Evolutionary conservation across 2,113 vertebrate species (phyloP).

Genomic region (Vulpes lagopus): DNA sequence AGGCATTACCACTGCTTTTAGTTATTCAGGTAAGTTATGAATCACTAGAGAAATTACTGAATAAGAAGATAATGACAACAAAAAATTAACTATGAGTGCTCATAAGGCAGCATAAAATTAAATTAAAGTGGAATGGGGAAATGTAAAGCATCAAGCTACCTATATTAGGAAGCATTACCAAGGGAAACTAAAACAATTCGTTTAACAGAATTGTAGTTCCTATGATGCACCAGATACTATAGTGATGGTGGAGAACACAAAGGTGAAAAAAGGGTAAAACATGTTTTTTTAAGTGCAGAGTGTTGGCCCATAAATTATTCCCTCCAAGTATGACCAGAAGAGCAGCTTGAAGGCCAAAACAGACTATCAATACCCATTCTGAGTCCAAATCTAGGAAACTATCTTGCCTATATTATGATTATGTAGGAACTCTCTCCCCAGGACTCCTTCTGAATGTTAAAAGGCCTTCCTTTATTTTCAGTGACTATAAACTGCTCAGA

Average conservation of each 20-base stretch:
- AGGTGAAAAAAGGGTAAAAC: slow-evolving; percentile 11
- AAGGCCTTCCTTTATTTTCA: slow-evolving; percentile 75
- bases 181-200: slow-evolving; percentile 6
- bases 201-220: slow-evolving; percentile 34
- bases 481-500: slow-evolving; percentile 77
- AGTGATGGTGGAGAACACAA: not conserved
- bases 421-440: slow-evolving; percentile 53
- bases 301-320: slow-evolving; percentile 42
- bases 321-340: slow-evolving; percentile 22
- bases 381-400: slow-evolving; percentile 57
- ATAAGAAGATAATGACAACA: slow-evolving; percentile 55
- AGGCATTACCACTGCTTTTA: not conserved
- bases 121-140: slow-evolving; percentile 43
- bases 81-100: slow-evolving; percentile 6
- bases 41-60: not conserved
- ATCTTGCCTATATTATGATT: slow-evolving; percentile 61
- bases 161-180: slow-evolving; percentile 28
- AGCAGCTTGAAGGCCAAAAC: slow-evolving; percentile 9
- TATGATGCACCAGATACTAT: not conserved
- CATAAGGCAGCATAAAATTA: not conserved
- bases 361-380: not conserved
- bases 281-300: slow-evolving; percentile 15
- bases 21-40: slow-evolving; percentile 15
- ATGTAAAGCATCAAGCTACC: slow-evolving; percentile 5
- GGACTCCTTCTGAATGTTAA: slow-evolving; percentile 72